These are phyloP conservation scores for Drosophila seclusa DNA, from an alignment of 2,888 invertebrate genomes.

Conservation along the genomic window DNA sequence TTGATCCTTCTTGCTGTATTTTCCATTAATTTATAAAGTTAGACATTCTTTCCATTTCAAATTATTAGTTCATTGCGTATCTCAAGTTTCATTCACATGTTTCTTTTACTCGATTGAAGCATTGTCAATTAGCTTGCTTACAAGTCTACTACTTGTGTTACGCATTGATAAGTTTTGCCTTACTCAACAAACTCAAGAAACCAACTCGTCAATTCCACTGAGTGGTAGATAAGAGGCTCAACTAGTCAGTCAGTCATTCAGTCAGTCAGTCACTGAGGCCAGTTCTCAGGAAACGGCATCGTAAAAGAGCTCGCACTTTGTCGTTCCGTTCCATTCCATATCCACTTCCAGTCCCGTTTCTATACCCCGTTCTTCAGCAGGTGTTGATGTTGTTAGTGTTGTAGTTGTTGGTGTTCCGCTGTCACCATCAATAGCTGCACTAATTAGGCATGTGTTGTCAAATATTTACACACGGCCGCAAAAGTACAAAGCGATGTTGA, in stretches of 20 bases:
- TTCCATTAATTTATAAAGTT: background rate
- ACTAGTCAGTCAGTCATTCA: constrained; percentile 27
- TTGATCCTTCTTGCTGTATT: no score
- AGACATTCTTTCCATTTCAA: background rate
- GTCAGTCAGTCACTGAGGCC: constrained; percentile 11
- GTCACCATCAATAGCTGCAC: constrained; percentile 82
- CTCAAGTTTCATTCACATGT: background rate
- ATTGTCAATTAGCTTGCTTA: constrained; percentile 34
- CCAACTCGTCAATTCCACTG: background rate
- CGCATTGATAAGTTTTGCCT: constrained; percentile 49
- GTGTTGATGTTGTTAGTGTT: constrained; percentile 42
- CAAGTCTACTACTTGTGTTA: constrained; percentile 43
- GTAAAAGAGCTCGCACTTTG: constrained; percentile 60
- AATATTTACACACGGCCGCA: constrained; percentile 82
- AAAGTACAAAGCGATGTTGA: constrained; percentile 78
- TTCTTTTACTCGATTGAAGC: background rate
- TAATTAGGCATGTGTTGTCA: constrained; percentile 83
- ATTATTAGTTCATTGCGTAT: background rate
- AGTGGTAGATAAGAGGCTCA: constrained; percentile 47
- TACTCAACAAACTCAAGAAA: constrained; percentile 32
- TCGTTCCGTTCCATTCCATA: constrained; percentile 53
- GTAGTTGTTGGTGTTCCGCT: constrained; percentile 40
- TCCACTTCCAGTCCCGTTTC: constrained; percentile 33
- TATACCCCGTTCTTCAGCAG: constrained; percentile 38
- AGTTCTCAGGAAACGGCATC: constrained; percentile 69